Evolutionary conservation across 2,113 vertebrate genomes (phyloP).

Genomic region (Jaculus jaculus): DNA sequence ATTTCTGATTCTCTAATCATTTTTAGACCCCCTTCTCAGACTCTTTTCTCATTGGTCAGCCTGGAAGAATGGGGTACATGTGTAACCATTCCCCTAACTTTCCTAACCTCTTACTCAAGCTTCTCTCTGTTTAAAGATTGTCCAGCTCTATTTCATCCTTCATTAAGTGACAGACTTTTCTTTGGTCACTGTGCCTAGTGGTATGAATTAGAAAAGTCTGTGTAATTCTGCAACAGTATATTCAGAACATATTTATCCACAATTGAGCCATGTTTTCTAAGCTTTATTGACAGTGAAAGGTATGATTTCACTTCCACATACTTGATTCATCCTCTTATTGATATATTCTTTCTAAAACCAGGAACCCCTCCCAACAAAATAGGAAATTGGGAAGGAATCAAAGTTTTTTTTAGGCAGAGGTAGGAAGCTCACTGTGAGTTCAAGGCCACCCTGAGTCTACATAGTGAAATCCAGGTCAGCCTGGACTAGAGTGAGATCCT

Average conservation of each 20-base stretch:
- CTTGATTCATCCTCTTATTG: background rate
- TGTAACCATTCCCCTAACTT: background rate
- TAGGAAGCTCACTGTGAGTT: no score
- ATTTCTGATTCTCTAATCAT: background rate
- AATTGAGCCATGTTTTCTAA: background rate
- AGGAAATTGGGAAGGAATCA: background rate
- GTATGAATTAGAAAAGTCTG: background rate
- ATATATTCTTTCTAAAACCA: background rate
- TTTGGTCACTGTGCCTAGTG: background rate
- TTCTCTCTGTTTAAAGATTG: background rate
- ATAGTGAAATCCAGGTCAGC: no score
- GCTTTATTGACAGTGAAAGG: background rate
- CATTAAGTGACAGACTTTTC: background rate
- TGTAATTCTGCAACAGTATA: background rate
- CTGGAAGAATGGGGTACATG: background rate
- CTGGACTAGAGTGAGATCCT: no score
- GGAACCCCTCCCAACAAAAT: background rate
- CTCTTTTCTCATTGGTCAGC: background rate
- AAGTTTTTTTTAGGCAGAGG: background rate
- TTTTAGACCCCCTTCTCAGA: background rate
- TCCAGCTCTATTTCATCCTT: background rate
- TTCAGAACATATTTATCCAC: background rate
- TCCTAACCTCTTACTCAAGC: background rate
- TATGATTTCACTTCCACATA: background rate
- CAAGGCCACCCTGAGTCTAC: no score